Evolutionary conservation across 2,113 vertebrate genomes (phyloP).

Genomic region (Setophaga coronata): DNA sequence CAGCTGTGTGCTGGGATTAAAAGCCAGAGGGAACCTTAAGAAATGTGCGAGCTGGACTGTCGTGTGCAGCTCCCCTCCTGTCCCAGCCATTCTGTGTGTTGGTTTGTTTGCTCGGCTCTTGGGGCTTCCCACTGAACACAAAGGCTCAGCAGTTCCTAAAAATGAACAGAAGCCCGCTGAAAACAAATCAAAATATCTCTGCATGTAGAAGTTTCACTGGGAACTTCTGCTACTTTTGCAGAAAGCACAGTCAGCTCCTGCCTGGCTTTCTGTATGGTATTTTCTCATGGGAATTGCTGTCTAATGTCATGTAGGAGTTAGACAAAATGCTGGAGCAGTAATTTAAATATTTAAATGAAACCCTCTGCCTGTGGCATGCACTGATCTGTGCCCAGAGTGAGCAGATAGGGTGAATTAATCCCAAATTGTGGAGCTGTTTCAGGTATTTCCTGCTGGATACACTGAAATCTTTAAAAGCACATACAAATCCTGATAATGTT

Average conservation of each 20-base stretch:
- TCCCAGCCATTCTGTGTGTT: background rate
- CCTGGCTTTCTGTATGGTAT: background rate
- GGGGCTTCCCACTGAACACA: background rate
- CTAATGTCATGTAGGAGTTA: background rate
- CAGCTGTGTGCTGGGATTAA: background rate
- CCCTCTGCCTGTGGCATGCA: background rate
- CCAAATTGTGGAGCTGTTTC: background rate
- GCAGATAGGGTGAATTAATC: background rate
- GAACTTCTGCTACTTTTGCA: background rate
- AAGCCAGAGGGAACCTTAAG: slow-evolving; percentile 34
- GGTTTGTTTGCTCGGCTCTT: background rate
- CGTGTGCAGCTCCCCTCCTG: background rate
- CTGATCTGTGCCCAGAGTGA: background rate
- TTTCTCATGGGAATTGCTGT: background rate
- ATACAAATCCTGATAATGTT: background rate
- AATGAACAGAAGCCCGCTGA: background rate
- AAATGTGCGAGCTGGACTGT: background rate
- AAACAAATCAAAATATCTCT: background rate
- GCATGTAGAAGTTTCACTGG: background rate
- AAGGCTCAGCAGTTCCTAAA: background rate
- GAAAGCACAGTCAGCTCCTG: background rate
- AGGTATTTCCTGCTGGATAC: background rate
- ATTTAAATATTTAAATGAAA: background rate
- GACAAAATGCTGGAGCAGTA: background rate
- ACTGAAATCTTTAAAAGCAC: background rate